A percentile compares a stretch with the other conserved stretches of the same genome.
Conservation (phyloP, 2,797 vertebrate species). For the Coregonus ussuriensis region DNA sequence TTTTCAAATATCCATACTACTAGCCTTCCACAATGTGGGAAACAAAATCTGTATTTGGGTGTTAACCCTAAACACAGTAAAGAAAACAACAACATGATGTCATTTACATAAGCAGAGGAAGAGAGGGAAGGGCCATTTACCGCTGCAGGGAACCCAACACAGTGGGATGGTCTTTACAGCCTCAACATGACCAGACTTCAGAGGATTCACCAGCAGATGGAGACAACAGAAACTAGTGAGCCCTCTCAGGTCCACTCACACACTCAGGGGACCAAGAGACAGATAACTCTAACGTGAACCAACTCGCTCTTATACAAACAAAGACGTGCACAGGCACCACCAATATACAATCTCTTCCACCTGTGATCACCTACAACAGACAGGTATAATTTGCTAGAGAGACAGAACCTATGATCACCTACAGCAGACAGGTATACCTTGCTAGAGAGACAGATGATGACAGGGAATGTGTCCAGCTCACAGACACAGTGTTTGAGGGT, state of each 20-base stretch:
- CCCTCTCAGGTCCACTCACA: neutral
- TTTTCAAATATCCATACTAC: too few species aligned
- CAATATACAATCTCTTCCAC: constrained; percentile 10
- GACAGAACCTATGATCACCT: neutral
- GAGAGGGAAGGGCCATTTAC: neutral
- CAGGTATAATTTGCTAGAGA: neutral
- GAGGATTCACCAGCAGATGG: constrained; percentile 56
- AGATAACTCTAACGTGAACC: constrained; percentile 38
- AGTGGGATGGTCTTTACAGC: neutral
- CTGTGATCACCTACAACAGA: neutral
- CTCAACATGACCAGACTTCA: neutral
- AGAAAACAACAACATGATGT: too few species aligned
- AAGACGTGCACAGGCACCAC: constrained; percentile 6
- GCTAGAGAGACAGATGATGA: constrained; percentile 6
- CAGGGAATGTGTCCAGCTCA: neutral
- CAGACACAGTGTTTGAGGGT: constrained; percentile 12
- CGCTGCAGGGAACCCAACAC: neutral
- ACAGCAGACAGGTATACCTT: neutral
- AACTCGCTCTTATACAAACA: constrained; percentile 52
- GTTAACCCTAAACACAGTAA: neutral
- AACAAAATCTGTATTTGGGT: neutral
- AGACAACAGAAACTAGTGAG: constrained; percentile 35
- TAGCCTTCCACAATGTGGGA: neutral
- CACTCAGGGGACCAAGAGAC: constrained; percentile 41
- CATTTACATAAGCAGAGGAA: too few species aligned